Conservation (phyloP, 2,797 vertebrate species). For the Mormyrus hasselquistii region DNA sequence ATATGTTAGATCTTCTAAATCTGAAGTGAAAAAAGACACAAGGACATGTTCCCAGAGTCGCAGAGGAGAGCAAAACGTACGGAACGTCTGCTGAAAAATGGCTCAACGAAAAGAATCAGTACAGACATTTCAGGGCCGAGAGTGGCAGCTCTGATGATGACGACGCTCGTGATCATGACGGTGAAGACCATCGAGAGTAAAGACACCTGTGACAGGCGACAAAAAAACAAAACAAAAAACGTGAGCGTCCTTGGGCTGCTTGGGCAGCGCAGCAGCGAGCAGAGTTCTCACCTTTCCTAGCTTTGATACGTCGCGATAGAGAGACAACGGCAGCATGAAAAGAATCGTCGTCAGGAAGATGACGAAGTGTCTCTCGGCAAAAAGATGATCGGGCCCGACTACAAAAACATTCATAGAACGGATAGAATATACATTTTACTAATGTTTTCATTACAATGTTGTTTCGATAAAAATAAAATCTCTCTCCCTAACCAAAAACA, state of each 20-base stretch:
- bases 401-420: conserved; percentile 42
- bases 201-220: conserved; percentile 66
- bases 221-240: conserved; percentile 5
- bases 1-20: not conserved
- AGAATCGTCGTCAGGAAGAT: conserved; percentile 73
- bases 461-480: not conserved
- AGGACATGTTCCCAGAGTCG: not conserved
- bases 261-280: not conserved
- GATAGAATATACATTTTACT: not conserved
- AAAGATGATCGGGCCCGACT: conserved; percentile 73
- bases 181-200: conserved; percentile 82
- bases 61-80: not conserved
- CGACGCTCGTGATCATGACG: conserved; percentile 68
- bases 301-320: conserved; percentile 78
- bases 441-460: not conserved
- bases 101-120: not conserved
- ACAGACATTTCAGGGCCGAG: conserved; percentile 73
- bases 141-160: conserved; percentile 71
- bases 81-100: not conserved
- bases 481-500: not conserved
- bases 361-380: conserved; percentile 77
- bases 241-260: not conserved
- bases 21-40: not conserved
- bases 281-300: conserved; percentile 77
- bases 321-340: conserved; percentile 81